These are phyloP conservation scores for Onychorhynchus coronatus DNA, from an alignment of 2,113 vertebrate species.

Conservation along the genomic window DNA sequence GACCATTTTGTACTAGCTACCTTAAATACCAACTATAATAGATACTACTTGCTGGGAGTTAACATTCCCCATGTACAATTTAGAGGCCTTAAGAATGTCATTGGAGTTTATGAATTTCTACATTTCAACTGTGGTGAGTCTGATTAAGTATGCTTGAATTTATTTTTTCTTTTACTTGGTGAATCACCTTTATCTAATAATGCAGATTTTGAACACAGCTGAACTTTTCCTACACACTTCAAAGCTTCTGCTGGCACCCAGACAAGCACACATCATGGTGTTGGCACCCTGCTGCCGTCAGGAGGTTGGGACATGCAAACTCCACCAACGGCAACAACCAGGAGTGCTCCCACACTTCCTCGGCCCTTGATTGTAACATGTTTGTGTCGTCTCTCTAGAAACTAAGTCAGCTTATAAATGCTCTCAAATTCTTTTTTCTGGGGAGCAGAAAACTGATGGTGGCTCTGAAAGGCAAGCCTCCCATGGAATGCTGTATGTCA, in stretches of 20 bases:
- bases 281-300: neutral
- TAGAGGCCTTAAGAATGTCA: neutral
- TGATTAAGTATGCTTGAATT: neutral
- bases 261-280: neutral
- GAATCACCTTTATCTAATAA: neutral
- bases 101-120: neutral
- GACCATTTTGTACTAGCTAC: neutral
- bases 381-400: neutral
- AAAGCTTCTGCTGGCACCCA: neutral
- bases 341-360: neutral
- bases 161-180: neutral
- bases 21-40: neutral
- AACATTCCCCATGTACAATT: neutral
- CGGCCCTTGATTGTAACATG: neutral
- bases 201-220: neutral
- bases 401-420: neutral
- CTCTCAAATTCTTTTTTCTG: neutral
- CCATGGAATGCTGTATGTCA: neutral
- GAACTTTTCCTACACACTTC: neutral
- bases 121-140: neutral
- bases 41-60: neutral
- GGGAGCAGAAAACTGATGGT: neutral
- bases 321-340: neutral
- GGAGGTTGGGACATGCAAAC: neutral
- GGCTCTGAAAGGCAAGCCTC: neutral